Percentiles rank a stretch among this genome's conserved stretches.
Evolutionary conservation across 2,113 vertebrate species (phyloP).

Genomic region (Prunella fulvescens): DNA sequence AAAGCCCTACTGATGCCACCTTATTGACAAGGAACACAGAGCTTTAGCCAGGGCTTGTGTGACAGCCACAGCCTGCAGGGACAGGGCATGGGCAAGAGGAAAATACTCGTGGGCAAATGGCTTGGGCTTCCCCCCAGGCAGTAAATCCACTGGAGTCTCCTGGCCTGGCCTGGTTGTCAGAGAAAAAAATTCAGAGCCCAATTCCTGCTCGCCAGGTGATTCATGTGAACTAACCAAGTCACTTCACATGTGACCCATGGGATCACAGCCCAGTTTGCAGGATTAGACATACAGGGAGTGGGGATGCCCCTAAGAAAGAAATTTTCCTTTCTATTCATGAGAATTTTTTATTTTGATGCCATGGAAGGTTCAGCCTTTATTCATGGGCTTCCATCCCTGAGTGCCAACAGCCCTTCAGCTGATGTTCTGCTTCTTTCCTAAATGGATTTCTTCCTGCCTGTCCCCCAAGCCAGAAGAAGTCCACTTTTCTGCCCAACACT

Average conservation of each 20-base stretch:
- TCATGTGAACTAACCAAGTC: neutral
- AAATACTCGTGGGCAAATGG: accelerated
- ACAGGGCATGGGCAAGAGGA: neutral
- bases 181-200: neutral
- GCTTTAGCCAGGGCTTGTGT: accelerated
- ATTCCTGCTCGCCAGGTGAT: neutral
- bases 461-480: neutral
- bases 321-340: neutral
- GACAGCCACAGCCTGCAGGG: neutral
- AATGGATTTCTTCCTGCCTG: neutral
- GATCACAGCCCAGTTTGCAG: neutral
- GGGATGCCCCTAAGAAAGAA: neutral
- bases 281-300: neutral
- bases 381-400: neutral
- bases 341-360: neutral
- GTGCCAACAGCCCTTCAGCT: neutral
- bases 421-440: neutral
- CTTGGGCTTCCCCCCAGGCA: neutral
- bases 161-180: neutral
- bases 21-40: accelerated
- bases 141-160: neutral
- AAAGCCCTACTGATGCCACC: neutral
- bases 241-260: accelerated
- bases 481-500: neutral
- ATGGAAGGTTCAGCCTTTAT: neutral